Evolutionary conservation across 92 coral and sea anemone genomes (phyloP).

Genomic region (Paragorgia papillata): DNA sequence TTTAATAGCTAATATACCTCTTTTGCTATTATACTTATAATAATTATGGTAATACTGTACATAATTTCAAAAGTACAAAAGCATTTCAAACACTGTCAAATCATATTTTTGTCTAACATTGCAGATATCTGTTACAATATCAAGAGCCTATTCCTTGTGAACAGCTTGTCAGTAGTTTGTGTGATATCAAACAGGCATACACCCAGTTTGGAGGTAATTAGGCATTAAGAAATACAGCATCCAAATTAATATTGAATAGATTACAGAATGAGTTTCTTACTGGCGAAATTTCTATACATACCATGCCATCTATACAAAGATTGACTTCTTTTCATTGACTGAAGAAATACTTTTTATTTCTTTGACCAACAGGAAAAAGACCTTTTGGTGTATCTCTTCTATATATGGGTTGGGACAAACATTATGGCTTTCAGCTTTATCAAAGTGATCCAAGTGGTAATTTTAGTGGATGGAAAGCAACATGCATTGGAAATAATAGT

Average conservation of each 20-base stretch:
- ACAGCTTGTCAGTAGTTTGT: constrained; percentile 89
- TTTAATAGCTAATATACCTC: too few relatives aligned
- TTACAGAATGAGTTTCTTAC: too few relatives aligned
- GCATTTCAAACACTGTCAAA: too few relatives aligned
- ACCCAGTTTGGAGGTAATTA: constrained; percentile 97
- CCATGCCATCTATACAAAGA: too few relatives aligned
- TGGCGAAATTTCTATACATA: too few relatives aligned
- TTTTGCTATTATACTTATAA: too few relatives aligned
- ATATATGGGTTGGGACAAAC: constrained; percentile 97
- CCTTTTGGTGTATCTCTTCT: constrained; percentile 98
- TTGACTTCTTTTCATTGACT: too few relatives aligned
- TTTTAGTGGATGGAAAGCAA: constrained; percentile 99
- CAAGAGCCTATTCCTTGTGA: constrained; percentile 99
- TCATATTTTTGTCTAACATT: not conserved
- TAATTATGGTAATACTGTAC: too few relatives aligned
- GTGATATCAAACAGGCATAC: constrained; percentile 96
- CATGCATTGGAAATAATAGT: constrained; percentile 98
- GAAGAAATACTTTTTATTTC: too few relatives aligned
- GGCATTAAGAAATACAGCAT: too few relatives aligned
- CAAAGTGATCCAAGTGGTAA: constrained; percentile 99
- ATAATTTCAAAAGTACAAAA: too few relatives aligned
- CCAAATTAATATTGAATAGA: too few relatives aligned
- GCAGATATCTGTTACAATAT: constrained; percentile 80
- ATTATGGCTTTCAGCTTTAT: constrained; percentile 92
- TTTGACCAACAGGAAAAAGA: constrained; percentile 77